Percentiles rank a stretch among this genome's conserved stretches.
Conservation (phyloP, 1,140 invertebrate genomes). For the Brachionus koreanus region DNA sequence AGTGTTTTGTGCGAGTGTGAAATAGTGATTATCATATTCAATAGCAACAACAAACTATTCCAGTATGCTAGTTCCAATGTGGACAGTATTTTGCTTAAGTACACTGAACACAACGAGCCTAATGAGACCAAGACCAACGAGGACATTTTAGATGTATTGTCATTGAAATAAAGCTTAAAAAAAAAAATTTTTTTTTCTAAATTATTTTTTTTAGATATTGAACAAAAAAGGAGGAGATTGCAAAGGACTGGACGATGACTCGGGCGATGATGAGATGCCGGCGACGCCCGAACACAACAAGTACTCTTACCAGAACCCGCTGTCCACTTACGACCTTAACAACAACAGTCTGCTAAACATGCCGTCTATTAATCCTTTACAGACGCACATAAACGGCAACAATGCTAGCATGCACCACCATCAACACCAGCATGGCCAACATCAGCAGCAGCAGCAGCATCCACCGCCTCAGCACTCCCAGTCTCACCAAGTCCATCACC, state of each 20-base stretch:
- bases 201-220: background rate
- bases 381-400: background rate
- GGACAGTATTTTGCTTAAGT: slow-evolving; percentile 42
- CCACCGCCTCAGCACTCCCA: background rate
- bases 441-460: background rate
- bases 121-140: slow-evolving; percentile 44
- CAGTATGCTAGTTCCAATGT: slow-evolving; percentile 45
- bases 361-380: background rate
- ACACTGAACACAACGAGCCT: slow-evolving; percentile 41
- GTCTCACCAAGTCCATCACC: background rate
- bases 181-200: background rate
- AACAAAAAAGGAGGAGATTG: slow-evolving; percentile 42
- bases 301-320: background rate
- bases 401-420: background rate
- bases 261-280: slow-evolving; percentile 6
- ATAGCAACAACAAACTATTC: slow-evolving; percentile 45
- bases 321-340: slow-evolving; percentile 2
- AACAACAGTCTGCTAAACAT: background rate
- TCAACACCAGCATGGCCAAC: background rate
- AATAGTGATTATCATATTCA: slow-evolving; percentile 46
- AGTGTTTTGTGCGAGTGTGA: slow-evolving; percentile 46
- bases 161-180: background rate
- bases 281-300: background rate
- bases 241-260: slow-evolving; percentile 31
- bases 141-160: slow-evolving; percentile 44